Conservation (phyloP, 2,113 vertebrate genomes). For the Actinemys pallida region DNA sequence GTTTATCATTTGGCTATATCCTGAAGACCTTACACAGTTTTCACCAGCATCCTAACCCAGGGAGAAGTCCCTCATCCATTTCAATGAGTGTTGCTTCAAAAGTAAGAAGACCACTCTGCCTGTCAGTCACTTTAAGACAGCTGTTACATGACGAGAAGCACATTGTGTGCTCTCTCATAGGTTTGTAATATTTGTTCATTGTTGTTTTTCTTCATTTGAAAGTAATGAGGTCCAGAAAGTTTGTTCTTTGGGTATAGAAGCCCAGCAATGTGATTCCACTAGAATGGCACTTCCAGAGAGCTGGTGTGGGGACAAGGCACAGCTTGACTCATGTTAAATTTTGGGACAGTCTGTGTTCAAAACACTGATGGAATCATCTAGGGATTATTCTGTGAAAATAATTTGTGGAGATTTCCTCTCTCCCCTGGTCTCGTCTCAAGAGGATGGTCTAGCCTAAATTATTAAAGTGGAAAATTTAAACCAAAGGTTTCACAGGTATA, state of each 20-base stretch:
- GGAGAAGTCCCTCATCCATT: accelerated
- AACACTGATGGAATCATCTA: neutral
- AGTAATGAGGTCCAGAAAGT: neutral
- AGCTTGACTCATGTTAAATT: neutral
- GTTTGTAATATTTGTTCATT: neutral
- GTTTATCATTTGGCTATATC: neutral
- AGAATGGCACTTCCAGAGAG: neutral
- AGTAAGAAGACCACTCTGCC: neutral
- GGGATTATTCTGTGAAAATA: neutral
- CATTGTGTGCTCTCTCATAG: neutral
- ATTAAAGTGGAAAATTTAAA: neutral
- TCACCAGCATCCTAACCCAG: neutral
- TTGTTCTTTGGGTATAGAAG: neutral
- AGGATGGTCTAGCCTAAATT: neutral
- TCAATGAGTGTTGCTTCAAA: neutral
- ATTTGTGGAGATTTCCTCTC: neutral
- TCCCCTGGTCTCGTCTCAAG: neutral
- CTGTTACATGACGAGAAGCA: neutral
- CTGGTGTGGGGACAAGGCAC: neutral
- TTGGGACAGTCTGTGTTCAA: neutral
- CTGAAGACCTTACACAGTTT: neutral
- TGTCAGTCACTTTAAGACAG: neutral
- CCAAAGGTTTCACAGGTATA: neutral
- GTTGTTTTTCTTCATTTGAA: neutral
- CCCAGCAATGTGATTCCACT: neutral